phyloP scores from a whole-genome alignment of 2,888 invertebrate species.

The Julus scanicus region DNA sequence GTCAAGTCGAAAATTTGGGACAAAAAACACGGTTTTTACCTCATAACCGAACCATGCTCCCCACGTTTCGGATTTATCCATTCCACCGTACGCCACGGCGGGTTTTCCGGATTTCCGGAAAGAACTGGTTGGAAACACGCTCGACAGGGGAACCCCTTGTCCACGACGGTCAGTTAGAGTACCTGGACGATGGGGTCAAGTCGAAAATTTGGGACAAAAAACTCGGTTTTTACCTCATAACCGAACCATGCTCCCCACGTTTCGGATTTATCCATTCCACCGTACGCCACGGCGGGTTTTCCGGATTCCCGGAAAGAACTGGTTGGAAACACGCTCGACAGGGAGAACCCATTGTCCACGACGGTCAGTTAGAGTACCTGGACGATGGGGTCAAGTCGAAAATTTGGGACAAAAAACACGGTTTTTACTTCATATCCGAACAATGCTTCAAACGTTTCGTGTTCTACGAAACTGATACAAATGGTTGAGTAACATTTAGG shows the following conservation, averaged over 20 bases:
- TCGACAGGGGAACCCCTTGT: neutral
- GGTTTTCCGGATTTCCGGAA: neutral
- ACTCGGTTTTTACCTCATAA: neutral
- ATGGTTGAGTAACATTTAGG: too few species aligned
- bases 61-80: neutral
- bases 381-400: neutral
- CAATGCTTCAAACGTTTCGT: neutral
- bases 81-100: neutral
- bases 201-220: neutral
- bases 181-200: neutral
- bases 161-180: neutral
- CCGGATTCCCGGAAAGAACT: neutral
- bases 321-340: too few species aligned
- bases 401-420: neutral
- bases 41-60: neutral
- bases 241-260: neutral
- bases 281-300: neutral
- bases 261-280: constrained; percentile 11
- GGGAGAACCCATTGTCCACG: neutral
- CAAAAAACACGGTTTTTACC: neutral
- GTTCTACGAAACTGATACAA: too few species aligned
- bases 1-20: neutral
- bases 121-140: neutral
- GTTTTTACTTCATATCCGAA: neutral
- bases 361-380: constrained; percentile 3